Percentiles rank a stretch among this genome's conserved stretches.
Evolutionary conservation across 2,888 invertebrate species (phyloP).

Genomic region (Timandra comae): DNA sequence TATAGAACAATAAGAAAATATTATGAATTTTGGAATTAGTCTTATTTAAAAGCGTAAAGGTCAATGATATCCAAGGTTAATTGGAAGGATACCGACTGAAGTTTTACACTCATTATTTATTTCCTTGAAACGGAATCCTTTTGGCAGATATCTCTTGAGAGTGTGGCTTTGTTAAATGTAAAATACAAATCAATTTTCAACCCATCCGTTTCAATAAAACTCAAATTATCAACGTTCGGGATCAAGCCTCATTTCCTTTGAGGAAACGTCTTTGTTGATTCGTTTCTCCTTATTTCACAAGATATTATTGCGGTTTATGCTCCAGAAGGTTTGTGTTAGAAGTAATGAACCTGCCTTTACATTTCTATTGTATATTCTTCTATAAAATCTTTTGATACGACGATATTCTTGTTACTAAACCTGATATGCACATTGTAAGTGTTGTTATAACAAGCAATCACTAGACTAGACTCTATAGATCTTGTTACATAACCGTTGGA

Average conservation of each 20-base stretch:
- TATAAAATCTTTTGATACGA: too few species aligned
- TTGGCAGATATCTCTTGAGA: conserved; percentile 7
- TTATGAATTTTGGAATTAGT: too few species aligned
- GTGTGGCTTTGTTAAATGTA: conserved; percentile 13
- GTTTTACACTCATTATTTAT: too few species aligned
- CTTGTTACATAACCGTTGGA: too few species aligned
- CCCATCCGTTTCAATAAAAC: conserved; percentile 38
- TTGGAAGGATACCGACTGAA: too few species aligned
- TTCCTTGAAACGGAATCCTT: neutral
- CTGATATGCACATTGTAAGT: too few species aligned
- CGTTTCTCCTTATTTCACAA: conserved; percentile 41
- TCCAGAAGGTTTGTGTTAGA: conserved; percentile 34
- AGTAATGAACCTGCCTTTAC: conserved; percentile 31
- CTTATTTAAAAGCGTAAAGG: too few species aligned
- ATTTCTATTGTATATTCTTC: conserved; percentile 10
- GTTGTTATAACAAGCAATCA: too few species aligned
- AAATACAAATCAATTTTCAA: conserved; percentile 28
- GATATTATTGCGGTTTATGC: conserved; percentile 40
- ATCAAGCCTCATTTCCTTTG: conserved; percentile 46
- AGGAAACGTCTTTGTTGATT: conserved; percentile 45
- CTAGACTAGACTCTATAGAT: too few species aligned
- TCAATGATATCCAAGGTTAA: too few species aligned
- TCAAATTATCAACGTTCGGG: conserved; percentile 40
- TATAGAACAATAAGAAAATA: too few species aligned
- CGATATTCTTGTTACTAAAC: too few species aligned